These are phyloP conservation scores for Noctilio leporinus DNA, from an alignment of 2,113 vertebrate genomes.

Conservation along the genomic window DNA sequence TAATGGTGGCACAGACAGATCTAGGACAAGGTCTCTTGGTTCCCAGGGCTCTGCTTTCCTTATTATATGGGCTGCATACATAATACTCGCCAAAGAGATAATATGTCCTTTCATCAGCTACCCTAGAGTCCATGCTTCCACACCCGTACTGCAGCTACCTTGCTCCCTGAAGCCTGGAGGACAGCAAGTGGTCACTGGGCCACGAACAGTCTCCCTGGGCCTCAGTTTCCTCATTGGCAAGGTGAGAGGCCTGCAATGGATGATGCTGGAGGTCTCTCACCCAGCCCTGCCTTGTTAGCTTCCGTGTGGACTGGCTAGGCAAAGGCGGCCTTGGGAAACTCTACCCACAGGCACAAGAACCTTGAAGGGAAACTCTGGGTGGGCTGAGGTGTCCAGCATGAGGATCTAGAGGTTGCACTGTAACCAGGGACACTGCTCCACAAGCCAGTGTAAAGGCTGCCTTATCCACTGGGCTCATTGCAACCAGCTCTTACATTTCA, in stretches of 20 bases:
- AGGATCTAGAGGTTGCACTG: neutral
- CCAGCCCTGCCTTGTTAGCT: neutral
- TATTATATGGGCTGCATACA: neutral
- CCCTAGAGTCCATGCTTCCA: neutral
- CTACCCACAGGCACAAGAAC: neutral
- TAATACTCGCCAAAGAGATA: neutral
- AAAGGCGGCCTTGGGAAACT: neutral
- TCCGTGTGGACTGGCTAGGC: neutral
- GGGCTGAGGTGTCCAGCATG: neutral
- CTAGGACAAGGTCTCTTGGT: neutral
- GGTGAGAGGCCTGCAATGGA: neutral
- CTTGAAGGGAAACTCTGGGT: neutral
- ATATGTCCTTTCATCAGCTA: fast-evolving
- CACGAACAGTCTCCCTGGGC: neutral
- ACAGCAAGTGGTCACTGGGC: neutral
- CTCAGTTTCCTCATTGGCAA: neutral
- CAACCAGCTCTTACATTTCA: neutral
- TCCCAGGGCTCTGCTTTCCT: neutral
- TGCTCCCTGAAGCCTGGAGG: neutral
- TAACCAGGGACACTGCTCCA: neutral
- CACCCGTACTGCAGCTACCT: neutral
- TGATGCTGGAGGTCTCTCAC: neutral
- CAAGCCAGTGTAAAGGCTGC: neutral
- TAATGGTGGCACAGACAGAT: neutral
- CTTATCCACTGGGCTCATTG: neutral